Evolutionary conservation across 1,140 invertebrate species (phyloP).

Genomic region (Archivesica marissinica): DNA sequence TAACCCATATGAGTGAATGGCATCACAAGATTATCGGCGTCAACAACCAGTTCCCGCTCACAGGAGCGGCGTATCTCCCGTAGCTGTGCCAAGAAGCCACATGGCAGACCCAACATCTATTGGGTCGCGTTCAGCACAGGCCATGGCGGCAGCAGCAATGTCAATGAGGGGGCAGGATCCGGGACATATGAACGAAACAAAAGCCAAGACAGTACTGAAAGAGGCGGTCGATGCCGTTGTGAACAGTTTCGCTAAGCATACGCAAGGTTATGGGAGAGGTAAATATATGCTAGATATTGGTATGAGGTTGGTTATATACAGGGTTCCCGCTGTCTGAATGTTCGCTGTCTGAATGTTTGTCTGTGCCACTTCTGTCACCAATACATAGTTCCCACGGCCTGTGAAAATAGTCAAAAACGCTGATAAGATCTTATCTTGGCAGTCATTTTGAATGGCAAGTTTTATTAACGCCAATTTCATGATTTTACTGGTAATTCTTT

Average conservation of each 20-base stretch:
- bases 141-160: conserved; percentile 70
- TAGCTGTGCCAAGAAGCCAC: background rate
- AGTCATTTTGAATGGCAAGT: too few relatives aligned
- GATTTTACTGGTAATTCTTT: too few relatives aligned
- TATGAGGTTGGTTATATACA: too few relatives aligned
- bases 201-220: conserved; percentile 88
- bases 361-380: too few relatives aligned
- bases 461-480: too few relatives aligned
- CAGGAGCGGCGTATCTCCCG: conserved; percentile 27
- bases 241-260: conserved; percentile 91
- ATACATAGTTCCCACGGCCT: too few relatives aligned
- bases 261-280: conserved; percentile 91
- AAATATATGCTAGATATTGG: too few relatives aligned
- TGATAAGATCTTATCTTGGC: too few relatives aligned
- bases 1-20: too few relatives aligned
- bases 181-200: conserved; percentile 76
- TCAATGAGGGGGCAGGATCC: conserved; percentile 50
- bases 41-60: conserved; percentile 68
- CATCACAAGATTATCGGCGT: conserved; percentile 46
- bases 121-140: conserved; percentile 67
- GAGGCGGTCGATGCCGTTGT: conserved; percentile 91
- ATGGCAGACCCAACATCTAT: conserved; percentile 58
- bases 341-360: too few relatives aligned
- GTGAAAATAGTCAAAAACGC: too few relatives aligned
- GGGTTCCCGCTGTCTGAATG: too few relatives aligned